Base-by-base conservation (phyloP, 2,113 vertebrate genomes). In the Miniopterus natalensis region DNA sequence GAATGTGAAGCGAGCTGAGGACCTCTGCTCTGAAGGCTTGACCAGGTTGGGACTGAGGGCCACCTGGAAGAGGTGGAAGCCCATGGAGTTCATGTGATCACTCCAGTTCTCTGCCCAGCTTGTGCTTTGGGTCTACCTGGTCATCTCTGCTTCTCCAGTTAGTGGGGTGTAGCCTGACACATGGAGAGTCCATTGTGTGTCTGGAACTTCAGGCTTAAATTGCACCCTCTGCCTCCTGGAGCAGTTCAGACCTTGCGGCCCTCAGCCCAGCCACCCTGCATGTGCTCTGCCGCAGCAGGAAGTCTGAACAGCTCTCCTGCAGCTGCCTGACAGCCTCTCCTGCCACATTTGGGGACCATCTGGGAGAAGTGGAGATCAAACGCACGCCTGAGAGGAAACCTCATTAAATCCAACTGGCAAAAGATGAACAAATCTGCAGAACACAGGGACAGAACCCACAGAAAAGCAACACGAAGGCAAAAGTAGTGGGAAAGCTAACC, bases 291-390 rank as follows among this genome's bases (percentile, higher is more conserved):
- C 66, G 0, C 4, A 4, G 20, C 45, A 20, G 8, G 18, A 15
- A 11, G 42, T 79, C 57, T 51, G 36, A 47, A 7, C 36, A 53
- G 5, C 40, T n/a, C 20, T 3, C 0, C 21, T 29, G 17, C 23
- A 61, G 55, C 63, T 10, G 25, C 66, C 36, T 2, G 18, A 4
- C 3, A 6, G 29, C 36, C 68, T 47, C 49, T 53, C 14, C 59
- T 3, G 61, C 27, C 63, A 21, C 92, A 95, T 92, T 63, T 93
- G 92, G 94, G 45, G 68, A 59, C 66, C 90, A 79, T 31, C 65
- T 95, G 88, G 88, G 47, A 47, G 40, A 29, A 71, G 25, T 2
- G 17, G 51, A 84, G 74, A 66, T 84, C 75, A 93, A 83, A 92
- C 7, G 6, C 63, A 31, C 77, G 70, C 90, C 74, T 17, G 53